Conservation (phyloP, 2,113 vertebrate genomes). For the Eulemur rufifrons region DNA sequence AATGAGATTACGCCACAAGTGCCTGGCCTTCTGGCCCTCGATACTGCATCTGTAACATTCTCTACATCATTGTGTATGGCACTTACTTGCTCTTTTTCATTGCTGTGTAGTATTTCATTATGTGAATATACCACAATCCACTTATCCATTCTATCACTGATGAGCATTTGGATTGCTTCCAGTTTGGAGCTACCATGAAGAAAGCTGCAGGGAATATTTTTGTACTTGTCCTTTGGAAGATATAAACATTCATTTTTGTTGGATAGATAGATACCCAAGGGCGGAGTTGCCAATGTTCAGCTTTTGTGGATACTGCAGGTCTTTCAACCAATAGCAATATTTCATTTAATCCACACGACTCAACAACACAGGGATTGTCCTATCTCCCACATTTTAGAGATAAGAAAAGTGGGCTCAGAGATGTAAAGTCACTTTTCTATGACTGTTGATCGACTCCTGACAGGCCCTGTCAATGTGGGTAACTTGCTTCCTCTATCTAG, state of each 20-base stretch:
- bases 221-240: not conserved
- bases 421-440: not conserved
- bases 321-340: not conserved
- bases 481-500: not conserved
- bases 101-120: not conserved
- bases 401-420: not conserved
- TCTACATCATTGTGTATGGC: accelerated
- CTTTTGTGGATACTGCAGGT: not conserved
- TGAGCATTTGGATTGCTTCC: not conserved
- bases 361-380: not conserved
- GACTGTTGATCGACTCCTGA: not conserved
- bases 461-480: too few species aligned
- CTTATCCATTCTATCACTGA: too few species aligned
- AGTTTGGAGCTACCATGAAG: not conserved
- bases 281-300: too few species aligned
- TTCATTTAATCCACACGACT: not conserved
- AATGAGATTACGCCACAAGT: too few species aligned
- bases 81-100: not conserved
- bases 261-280: not conserved
- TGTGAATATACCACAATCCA: not conserved
- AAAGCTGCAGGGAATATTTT: not conserved
- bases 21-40: not conserved
- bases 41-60: not conserved
- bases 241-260: not conserved
- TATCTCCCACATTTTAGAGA: not conserved